Percentiles rank a stretch among this genome's conserved stretches.
phyloP scores from a whole-genome alignment of 2,797 vertebrate genomes.

The Chelidonichthys spinosus region DNA sequence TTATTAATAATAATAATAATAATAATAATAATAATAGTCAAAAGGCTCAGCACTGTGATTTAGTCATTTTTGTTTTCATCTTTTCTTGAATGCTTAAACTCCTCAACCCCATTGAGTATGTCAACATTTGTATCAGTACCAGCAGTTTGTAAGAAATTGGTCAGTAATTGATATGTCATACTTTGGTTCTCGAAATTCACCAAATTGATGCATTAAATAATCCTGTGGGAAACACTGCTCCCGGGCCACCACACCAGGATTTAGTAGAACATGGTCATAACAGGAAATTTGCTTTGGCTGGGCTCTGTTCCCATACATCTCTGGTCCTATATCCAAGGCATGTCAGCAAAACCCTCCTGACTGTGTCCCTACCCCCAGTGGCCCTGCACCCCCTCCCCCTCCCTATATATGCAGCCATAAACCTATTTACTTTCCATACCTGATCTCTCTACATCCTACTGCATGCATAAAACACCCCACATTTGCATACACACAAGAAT shows the following conservation, averaged over 20 bases:
- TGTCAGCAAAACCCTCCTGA: background rate
- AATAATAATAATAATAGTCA: too few species aligned
- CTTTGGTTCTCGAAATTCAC: too few species aligned
- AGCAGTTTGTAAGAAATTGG: too few species aligned
- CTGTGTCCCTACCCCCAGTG: background rate
- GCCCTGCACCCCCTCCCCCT: background rate
- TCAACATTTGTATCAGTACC: too few species aligned
- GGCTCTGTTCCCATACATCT: background rate
- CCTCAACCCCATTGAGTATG: too few species aligned
- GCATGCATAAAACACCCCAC: background rate
- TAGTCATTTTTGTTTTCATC: too few species aligned
- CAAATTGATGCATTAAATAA: too few species aligned
- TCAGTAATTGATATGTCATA: too few species aligned
- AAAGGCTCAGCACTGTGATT: too few species aligned
- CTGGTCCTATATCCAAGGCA: background rate
- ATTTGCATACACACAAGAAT: conserved; percentile 10
- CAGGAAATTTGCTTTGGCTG: background rate
- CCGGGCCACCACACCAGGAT: background rate
- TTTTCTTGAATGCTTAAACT: too few species aligned
- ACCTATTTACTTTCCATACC: background rate
- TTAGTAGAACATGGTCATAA: background rate
- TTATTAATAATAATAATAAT: too few species aligned
- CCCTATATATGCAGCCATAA: background rate
- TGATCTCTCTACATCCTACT: background rate
- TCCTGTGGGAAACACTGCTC: too few species aligned